Evolutionary conservation across 2,797 vertebrate species (phyloP).

Genomic region (Melanotaenia maccullochi): DNA sequence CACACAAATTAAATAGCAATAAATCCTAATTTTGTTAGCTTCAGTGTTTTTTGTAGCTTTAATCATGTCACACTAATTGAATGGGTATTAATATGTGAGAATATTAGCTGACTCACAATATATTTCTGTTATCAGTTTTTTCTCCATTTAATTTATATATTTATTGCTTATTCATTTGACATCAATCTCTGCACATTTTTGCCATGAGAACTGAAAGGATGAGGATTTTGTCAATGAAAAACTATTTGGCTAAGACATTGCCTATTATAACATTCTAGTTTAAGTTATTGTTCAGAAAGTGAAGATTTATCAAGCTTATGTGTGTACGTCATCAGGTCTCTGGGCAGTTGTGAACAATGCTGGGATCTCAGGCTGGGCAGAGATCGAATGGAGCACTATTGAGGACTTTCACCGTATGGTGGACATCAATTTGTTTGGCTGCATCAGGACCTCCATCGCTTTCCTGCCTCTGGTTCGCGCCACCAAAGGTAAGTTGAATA

Average conservation of each 20-base stretch:
- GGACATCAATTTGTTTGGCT: slow-evolving; percentile 83
- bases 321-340: slow-evolving; percentile 67
- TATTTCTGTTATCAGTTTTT: too few species aligned
- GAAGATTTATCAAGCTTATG: background rate
- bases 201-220: too few species aligned
- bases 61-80: too few species aligned
- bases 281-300: background rate
- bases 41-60: too few species aligned
- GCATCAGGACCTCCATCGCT: slow-evolving; percentile 80
- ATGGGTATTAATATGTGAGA: too few species aligned
- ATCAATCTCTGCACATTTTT: too few species aligned
- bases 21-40: background rate
- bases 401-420: slow-evolving; percentile 75
- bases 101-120: too few species aligned
- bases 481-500: slow-evolving; percentile 74
- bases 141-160: too few species aligned
- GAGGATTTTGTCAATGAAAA: too few species aligned
- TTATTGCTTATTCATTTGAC: too few species aligned
- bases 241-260: too few species aligned
- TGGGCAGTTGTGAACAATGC: slow-evolving; percentile 88
- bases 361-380: slow-evolving; percentile 83
- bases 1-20: background rate
- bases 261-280: too few species aligned
- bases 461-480: slow-evolving; percentile 84
- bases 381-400: slow-evolving; percentile 84